Conservation (phyloP, 2,888 invertebrate species). For the Seira ritae region DNA sequence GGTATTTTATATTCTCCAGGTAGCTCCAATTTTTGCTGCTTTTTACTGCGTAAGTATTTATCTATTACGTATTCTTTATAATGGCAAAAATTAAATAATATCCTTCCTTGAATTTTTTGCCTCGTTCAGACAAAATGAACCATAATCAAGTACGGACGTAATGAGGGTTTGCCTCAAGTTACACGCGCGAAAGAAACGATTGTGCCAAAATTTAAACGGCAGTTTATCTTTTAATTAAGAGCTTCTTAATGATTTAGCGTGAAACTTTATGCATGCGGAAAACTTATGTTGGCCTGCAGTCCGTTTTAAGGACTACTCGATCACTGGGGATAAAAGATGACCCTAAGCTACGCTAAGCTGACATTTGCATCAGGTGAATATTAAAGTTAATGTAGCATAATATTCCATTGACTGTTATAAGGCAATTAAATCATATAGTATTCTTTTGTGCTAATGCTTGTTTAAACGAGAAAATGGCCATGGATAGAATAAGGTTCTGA, state of each 20-base stretch:
- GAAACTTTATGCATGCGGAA: background rate
- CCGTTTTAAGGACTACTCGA: too few relatives aligned
- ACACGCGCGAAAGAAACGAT: background rate
- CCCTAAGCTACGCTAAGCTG: too few relatives aligned
- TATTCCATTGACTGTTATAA: too few relatives aligned
- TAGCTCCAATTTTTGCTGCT: background rate
- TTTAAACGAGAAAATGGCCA: constrained; percentile 12
- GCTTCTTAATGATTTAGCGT: background rate
- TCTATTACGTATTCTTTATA: background rate
- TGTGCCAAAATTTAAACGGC: constrained; percentile 9
- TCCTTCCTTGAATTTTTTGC: background rate
- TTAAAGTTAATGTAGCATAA: too few relatives aligned
- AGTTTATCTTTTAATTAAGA: constrained; percentile 5
- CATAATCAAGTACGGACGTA: background rate
- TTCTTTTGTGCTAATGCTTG: background rate
- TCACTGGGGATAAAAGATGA: too few relatives aligned
- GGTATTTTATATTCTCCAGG: constrained; percentile 12
- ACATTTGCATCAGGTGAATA: too few relatives aligned
- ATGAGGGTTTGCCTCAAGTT: background rate
- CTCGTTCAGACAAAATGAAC: background rate
- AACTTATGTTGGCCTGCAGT: too few relatives aligned
- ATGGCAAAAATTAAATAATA: constrained; percentile 1
- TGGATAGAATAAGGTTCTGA: constrained; percentile 34
- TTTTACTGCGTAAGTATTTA: background rate
- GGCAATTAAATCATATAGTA: too few relatives aligned